Evolutionary conservation across 1,140 invertebrate species (phyloP).

Genomic region (Plutomurus gul): DNA sequence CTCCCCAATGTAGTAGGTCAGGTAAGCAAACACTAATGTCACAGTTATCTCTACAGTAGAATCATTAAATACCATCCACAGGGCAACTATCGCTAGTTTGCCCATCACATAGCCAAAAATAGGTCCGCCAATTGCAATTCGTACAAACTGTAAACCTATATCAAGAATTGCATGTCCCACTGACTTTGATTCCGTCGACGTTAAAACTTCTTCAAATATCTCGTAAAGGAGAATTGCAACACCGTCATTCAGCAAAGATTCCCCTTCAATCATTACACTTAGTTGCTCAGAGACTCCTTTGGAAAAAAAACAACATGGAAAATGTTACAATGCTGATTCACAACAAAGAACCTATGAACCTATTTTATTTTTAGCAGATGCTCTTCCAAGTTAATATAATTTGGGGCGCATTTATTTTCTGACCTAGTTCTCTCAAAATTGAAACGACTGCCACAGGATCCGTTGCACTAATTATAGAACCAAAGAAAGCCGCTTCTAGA

Average conservation of each 20-base stretch:
- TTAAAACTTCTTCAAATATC: constrained; percentile 53
- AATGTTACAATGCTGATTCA: background rate
- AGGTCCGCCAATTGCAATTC: constrained; percentile 57
- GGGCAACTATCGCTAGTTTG: constrained; percentile 56
- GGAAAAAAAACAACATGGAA: background rate
- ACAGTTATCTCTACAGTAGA: constrained; percentile 58
- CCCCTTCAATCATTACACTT: constrained; percentile 60
- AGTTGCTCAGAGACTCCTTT: constrained; percentile 58
- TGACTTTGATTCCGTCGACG: too few species aligned
- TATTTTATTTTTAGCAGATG: too few species aligned
- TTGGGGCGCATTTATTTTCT: background rate
- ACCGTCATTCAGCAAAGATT: constrained; percentile 62
- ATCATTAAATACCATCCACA: constrained; percentile 49
- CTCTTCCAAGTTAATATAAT: too few species aligned
- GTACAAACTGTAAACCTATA: background rate
- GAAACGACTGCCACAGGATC: constrained; percentile 61
- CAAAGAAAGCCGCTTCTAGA: constrained; percentile 57
- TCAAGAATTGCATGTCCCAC: too few species aligned
- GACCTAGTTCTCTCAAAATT: constrained; percentile 57
- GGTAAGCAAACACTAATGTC: constrained; percentile 59
- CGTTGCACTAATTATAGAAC: constrained; percentile 60
- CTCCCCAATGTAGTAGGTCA: constrained; percentile 61
- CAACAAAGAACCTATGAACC: background rate
- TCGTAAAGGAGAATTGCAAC: constrained; percentile 60
- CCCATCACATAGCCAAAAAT: constrained; percentile 59